phyloP scores from a whole-genome alignment of 2,888 invertebrate species.

The Dorcus parallelipipedus region DNA sequence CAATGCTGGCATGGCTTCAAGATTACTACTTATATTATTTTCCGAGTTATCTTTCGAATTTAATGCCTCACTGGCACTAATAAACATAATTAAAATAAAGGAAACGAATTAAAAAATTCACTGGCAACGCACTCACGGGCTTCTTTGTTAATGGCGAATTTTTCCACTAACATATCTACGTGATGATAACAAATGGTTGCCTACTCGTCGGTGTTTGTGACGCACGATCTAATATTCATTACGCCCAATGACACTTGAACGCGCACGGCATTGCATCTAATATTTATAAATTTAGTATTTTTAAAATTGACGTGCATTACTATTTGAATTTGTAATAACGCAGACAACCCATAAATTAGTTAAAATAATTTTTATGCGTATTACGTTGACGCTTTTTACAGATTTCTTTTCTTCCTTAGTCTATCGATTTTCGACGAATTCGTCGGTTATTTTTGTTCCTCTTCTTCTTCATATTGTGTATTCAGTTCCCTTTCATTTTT shows the following conservation, averaged over 20 bases:
- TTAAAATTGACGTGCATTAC: background rate
- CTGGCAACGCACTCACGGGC: conserved; percentile 15
- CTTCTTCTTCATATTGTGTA: no score
- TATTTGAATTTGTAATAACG: no score
- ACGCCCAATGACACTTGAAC: background rate
- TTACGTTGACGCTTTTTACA: no score
- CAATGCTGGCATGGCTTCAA: conserved; percentile 48
- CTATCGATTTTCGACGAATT: no score
- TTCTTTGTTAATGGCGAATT: conserved; percentile 23
- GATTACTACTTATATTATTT: conserved; percentile 38
- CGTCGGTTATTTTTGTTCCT: no score
- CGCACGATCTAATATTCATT: background rate
- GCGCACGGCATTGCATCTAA: background rate
- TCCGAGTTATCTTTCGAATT: conserved; percentile 43
- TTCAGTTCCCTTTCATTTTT: no score
- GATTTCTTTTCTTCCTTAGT: no score
- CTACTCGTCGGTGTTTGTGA: background rate
- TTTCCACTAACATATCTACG: conserved; percentile 20
- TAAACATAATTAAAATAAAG: conserved; percentile 48
- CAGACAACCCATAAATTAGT: no score
- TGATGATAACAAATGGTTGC: conserved; percentile 15
- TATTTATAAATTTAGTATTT: conserved; percentile 1
- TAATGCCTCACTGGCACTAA: conserved; percentile 48
- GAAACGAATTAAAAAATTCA: conserved; percentile 25
- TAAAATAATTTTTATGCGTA: no score